Evolutionary conservation across 2,797 vertebrate genomes (phyloP).

Genomic region (Monodelphis domestica): DNA sequence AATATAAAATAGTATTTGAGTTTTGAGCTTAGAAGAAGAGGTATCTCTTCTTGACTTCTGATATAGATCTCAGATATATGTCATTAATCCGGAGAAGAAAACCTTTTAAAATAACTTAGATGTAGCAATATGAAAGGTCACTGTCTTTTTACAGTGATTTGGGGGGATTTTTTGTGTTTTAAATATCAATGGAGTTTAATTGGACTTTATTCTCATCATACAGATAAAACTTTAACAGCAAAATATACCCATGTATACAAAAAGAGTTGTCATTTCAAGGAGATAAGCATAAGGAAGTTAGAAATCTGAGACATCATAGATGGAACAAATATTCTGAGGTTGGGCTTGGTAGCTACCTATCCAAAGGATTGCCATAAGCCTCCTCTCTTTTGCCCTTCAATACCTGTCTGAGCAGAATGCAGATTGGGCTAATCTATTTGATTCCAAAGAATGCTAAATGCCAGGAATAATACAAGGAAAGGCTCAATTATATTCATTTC

Average conservation of each 20-base stretch:
- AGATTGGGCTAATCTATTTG: background rate
- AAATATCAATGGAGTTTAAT: slow-evolving; percentile 28
- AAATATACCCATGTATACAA: background rate
- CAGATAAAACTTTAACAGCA: background rate
- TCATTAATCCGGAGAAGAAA: background rate
- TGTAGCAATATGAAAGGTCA: background rate
- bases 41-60: background rate
- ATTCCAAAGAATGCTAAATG: background rate
- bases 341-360: background rate
- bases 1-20: background rate
- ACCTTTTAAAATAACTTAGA: background rate
- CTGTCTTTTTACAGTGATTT: background rate
- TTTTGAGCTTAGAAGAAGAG: background rate
- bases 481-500: background rate
- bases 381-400: background rate
- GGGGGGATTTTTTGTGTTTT: slow-evolving; percentile 8
- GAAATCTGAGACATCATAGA: background rate
- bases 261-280: background rate
- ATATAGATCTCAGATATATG: slow-evolving; percentile 2
- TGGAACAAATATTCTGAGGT: background rate
- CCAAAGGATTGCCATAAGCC: background rate
- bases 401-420: background rate
- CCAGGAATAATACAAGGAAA: background rate
- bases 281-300: background rate
- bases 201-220: background rate